phyloP scores from a whole-genome alignment of 1,140 invertebrate genomes.

The Dendroctonus ponderosae region DNA sequence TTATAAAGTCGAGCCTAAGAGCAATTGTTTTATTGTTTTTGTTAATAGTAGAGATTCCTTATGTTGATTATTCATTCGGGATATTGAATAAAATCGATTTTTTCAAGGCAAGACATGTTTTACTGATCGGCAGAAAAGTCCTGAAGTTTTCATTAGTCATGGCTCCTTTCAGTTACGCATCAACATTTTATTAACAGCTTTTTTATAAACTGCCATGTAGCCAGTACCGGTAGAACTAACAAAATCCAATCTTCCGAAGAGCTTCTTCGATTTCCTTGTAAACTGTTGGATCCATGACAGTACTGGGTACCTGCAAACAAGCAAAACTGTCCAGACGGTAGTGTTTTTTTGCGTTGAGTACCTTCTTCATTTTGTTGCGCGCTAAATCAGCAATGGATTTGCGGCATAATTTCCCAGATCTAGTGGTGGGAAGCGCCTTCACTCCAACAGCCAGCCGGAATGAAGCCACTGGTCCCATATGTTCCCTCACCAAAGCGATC shows the following conservation, averaged over 20 bases:
- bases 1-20: no score
- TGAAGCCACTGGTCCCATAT: slow-evolving; percentile 86
- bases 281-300: slow-evolving; percentile 83
- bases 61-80: no score
- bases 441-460: slow-evolving; percentile 77
- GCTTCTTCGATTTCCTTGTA: slow-evolving; percentile 73
- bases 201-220: no score
- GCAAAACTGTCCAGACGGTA: neutral
- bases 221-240: neutral
- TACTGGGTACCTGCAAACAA: slow-evolving; percentile 70
- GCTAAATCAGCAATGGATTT: slow-evolving; percentile 40
- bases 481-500: slow-evolving; percentile 69
- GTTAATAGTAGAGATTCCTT: no score
- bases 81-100: no score
- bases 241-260: slow-evolving; percentile 69
- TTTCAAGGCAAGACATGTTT: no score
- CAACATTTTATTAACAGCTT: no score
- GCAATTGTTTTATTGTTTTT: no score
- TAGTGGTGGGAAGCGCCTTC: slow-evolving; percentile 64
- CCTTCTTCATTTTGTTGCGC: slow-evolving; percentile 38
- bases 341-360: slow-evolving; percentile 4
- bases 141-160: no score
- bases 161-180: no score
- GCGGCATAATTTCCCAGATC: slow-evolving; percentile 42
- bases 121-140: no score